Evolutionary conservation across 2,888 invertebrate species (phyloP), one percentile per base, ranked within the genome.

Genomic region (Ditula angustiorana): DNA sequence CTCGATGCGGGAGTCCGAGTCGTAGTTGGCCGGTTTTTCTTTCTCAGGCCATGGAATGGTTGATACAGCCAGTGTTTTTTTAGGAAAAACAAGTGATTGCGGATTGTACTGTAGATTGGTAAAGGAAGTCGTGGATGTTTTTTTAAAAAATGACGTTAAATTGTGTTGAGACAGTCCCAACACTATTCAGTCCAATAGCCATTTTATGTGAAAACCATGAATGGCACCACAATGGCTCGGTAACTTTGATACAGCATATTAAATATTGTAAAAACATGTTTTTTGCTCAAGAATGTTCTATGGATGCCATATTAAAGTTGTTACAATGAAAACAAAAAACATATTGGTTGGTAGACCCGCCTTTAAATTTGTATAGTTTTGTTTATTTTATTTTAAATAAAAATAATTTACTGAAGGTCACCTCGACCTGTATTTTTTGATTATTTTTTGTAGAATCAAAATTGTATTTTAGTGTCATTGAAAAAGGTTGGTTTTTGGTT

Each of bases 31-130:
- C 5, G 26, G 3, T 5, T 71, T 66, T 70, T 71, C 13, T 49
- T 63, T 66, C 41, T 50, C 61, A 56, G 67, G 57, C 61, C 19
- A 35, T 10, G 47, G 47, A 33, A 41, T 63, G 67, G 66, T 67
- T 68, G 71, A 70, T 67, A 52, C 56, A 41, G 62, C 72, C 73
- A 74, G 70, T 33, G 46, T 69, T 70, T 78, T 78, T 72, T 73
- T 67, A 67, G 11, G 47, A 33, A 41, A 59, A 56, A 52, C 58
- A 74, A 74, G 77, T 81, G 41, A 44, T 37, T 41, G 41, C 49
- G 13, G 41, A 8, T 37, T 21, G 44, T 44, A n/a, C n/a, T n/a
- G n/a, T n/a, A n/a, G n/a, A n/a, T n/a, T 26, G 26, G 26, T 5
- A 26, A 26, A 26, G 26, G 26, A 26, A n/a, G n/a, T n/a, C n/a